Base-by-base conservation (phyloP, 1,140 invertebrate genomes). In the Brachionus asplanchnoidis region DNA sequence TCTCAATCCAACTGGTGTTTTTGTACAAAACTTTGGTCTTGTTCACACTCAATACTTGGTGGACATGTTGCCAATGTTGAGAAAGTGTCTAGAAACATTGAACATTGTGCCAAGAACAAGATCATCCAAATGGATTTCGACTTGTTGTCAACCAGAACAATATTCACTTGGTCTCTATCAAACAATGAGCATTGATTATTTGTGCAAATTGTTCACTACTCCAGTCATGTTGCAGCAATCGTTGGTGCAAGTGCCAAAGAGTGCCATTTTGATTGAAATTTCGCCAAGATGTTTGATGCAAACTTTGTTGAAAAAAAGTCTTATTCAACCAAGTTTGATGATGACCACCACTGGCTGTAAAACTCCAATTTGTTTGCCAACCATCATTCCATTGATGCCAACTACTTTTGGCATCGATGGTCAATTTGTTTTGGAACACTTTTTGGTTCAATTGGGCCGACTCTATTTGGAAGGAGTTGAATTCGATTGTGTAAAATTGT, bases 271-370 rank as follows among this genome's bases (percentile, higher is more conserved):
- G 28, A 93, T 99, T 86, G 97, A 99, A 91, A 93, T 98, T 85
- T 95, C 96, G 23, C 96, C 97, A 1, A 95, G 97, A 88, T 94
- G 93, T 86, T 91, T 98, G 12, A 89, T 98, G 5, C 95, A 97
- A 90, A 94, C 95, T 0, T 93, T 97, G 86, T 89, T 97, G 0
- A 94, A 94, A 86, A 91, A 95, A 86, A 93, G 94, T 5, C 20
- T 77, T 4, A 12, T 46, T 46, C 73, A 46, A 77, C 73, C 42
- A 77, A 20, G 20, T 46, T 46, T 20, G 46, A 77, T 17, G 32
- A 46, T n/a, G 32, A 36, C 28, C n/a, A 36, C 12, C n/a, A 36
- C 68, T 40, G n/a, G 28, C n/a, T n/a, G 36, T 3, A 73, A 40
- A 3, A 17, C 28, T 40, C 32, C 14, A 17, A 77, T 14, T 77